phyloP scores from a whole-genome alignment of 2,888 invertebrate species.

The Ochropleura plecta region DNA sequence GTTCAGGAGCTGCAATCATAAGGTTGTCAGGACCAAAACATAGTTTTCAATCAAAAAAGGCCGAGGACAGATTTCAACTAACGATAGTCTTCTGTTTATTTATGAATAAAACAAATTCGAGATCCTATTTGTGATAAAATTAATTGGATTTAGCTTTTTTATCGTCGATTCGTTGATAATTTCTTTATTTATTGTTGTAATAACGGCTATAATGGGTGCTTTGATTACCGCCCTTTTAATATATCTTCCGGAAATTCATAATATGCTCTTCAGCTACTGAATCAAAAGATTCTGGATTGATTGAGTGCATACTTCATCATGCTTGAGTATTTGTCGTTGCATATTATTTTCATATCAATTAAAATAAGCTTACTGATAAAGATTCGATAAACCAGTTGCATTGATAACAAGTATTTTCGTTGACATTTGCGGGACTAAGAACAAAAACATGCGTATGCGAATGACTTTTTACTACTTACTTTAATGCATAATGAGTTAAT shows the following conservation, averaged over 20 bases:
- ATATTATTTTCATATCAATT: slow-evolving; percentile 41
- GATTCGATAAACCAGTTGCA: neutral
- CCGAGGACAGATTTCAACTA: slow-evolving; percentile 76
- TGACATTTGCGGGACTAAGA: too few species aligned
- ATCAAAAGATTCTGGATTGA: slow-evolving; percentile 43
- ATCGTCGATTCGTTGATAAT: slow-evolving; percentile 66
- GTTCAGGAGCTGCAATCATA: neutral
- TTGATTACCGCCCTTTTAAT: slow-evolving; percentile 50
- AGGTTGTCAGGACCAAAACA: slow-evolving; percentile 55
- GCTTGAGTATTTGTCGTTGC: slow-evolving; percentile 7
- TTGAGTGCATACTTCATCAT: slow-evolving; percentile 25
- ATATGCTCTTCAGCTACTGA: slow-evolving; percentile 44
- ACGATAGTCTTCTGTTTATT: slow-evolving; percentile 70
- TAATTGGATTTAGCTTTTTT: slow-evolving; percentile 69
- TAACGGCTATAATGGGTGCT: slow-evolving; percentile 55
- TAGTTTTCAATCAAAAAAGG: slow-evolving; percentile 76
- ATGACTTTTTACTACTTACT: too few species aligned
- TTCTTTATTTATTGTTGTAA: slow-evolving; percentile 64
- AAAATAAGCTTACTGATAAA: neutral
- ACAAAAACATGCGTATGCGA: too few species aligned
- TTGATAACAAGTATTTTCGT: neutral
- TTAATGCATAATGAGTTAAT: too few species aligned
- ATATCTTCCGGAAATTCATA: slow-evolving; percentile 58
- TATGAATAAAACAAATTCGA: slow-evolving; percentile 72
- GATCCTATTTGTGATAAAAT: slow-evolving; percentile 70